phyloP scores from a whole-genome alignment of 2,113 vertebrate genomes.

The Urocynchramus pylzowi region DNA sequence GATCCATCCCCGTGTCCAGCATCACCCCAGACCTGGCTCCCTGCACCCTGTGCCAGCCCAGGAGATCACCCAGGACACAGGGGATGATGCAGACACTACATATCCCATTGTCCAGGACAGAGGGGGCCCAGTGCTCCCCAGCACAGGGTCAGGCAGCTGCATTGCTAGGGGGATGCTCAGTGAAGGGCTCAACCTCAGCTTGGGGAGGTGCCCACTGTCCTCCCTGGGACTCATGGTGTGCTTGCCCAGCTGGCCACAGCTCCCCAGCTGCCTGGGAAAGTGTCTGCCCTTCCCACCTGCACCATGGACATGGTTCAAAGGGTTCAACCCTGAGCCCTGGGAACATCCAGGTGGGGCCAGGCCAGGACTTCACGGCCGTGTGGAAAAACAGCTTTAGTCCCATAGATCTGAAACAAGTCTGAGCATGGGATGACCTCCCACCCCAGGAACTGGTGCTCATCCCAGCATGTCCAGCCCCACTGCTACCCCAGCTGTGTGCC shows the following conservation, averaged over 20 bases:
- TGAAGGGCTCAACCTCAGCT: not conserved
- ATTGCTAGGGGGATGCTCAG: too few relatives aligned
- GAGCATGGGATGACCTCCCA: not conserved
- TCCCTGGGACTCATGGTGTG: rapidly evolving
- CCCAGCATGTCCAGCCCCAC: not conserved
- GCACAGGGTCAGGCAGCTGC: not conserved
- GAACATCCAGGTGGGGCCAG: not conserved
- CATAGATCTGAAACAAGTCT: not conserved
- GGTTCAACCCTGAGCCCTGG: not conserved
- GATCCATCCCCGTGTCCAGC: rapidly evolving
- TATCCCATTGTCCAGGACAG: rapidly evolving
- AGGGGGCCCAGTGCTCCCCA: rapidly evolving
- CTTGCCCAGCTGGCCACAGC: too few relatives aligned
- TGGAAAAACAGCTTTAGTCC: not conserved
- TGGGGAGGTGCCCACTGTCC: not conserved
- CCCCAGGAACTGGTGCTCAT: too few relatives aligned
- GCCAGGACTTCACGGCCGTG: not conserved
- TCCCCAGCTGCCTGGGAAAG: not conserved
- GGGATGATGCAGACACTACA: not conserved
- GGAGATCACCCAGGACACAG: not conserved
- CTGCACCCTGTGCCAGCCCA: not conserved
- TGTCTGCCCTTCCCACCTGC: not conserved
- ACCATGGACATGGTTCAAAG: rapidly evolving
- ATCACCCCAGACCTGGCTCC: not conserved
- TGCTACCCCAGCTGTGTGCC: not conserved